phyloP scores from a whole-genome alignment of 2,888 invertebrate species.

The Rhodophaea formosa region DNA sequence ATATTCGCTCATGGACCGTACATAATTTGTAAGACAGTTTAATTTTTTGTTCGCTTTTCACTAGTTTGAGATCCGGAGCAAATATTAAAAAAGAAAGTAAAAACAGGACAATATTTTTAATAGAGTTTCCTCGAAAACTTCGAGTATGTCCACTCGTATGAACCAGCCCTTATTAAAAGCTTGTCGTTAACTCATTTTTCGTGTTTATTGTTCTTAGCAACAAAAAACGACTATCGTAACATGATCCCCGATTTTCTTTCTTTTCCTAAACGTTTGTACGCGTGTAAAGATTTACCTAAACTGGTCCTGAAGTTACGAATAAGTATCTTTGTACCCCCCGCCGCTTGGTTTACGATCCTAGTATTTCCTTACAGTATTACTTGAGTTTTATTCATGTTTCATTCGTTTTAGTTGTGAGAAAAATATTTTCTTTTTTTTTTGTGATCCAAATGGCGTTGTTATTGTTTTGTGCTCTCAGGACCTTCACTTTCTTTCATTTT shows the following conservation, averaged over 20 bases:
- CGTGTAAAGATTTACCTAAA: not conserved
- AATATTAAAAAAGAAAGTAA: no score
- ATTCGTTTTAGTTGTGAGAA: constrained; percentile 38
- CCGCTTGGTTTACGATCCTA: constrained; percentile 43
- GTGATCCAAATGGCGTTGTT: constrained; percentile 1
- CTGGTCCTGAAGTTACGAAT: constrained; percentile 21
- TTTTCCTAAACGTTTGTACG: constrained; percentile 17
- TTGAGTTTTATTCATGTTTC: constrained; percentile 48
- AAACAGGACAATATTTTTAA: no score
- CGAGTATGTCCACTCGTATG: not conserved
- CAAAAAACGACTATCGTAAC: constrained; percentile 27
- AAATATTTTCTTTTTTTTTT: constrained; percentile 33
- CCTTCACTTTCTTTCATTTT: no score
- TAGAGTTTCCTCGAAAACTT: no score
- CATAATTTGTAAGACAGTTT: no score
- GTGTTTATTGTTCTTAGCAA: constrained; percentile 23
- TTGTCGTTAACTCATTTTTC: constrained; percentile 22
- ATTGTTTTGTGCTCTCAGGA: not conserved
- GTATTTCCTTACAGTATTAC: constrained; percentile 41
- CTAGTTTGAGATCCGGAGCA: no score
- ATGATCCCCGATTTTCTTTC: constrained; percentile 15
- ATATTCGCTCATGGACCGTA: no score
- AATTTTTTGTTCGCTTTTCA: no score
- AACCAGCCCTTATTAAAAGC: constrained; percentile 9
- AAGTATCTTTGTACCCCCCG: constrained; percentile 29